phyloP scores from a whole-genome alignment of 2,888 invertebrate species.

The Monochamus alternatus region DNA sequence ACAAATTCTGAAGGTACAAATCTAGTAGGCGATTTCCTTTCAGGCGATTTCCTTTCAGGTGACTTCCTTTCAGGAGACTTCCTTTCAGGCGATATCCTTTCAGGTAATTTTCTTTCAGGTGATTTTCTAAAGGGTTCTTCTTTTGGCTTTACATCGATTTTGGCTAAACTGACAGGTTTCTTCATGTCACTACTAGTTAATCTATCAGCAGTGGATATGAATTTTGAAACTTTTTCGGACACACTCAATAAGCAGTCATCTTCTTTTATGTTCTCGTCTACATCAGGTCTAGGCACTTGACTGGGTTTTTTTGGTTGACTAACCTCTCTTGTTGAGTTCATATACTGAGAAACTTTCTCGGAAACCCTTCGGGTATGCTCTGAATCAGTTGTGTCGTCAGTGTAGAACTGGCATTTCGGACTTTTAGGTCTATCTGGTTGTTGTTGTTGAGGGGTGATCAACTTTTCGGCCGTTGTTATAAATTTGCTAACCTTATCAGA shows the following conservation, averaged over 20 bases:
- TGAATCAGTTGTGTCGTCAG: slow-evolving; percentile 66
- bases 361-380: slow-evolving; percentile 70
- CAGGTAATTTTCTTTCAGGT: slow-evolving; percentile 33
- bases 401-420: slow-evolving; percentile 60
- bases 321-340: slow-evolving; percentile 54
- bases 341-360: slow-evolving; percentile 73
- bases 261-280: slow-evolving; percentile 65
- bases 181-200: slow-evolving; percentile 66
- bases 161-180: slow-evolving; percentile 55
- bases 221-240: slow-evolving; percentile 79
- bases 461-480: slow-evolving; percentile 72
- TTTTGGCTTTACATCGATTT: slow-evolving; percentile 55
- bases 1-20: slow-evolving; percentile 53
- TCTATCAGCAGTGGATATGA: slow-evolving; percentile 77
- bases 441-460: slow-evolving; percentile 57
- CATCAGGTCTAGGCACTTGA: slow-evolving; percentile 52
- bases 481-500: slow-evolving; percentile 82
- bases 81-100: slow-evolving; percentile 35
- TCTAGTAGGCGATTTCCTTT: slow-evolving; percentile 50
- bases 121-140: slow-evolving; percentile 23
- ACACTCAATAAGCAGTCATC: slow-evolving; percentile 77
- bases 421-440: slow-evolving; percentile 63
- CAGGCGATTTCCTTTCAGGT: slow-evolving; percentile 40
- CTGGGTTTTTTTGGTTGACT: slow-evolving; percentile 44
- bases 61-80: slow-evolving; percentile 21